Percentiles rank a stretch among this genome's conserved stretches.
phyloP scores from a whole-genome alignment of 2,797 vertebrate genomes.

The Eulemur coronatus region DNA sequence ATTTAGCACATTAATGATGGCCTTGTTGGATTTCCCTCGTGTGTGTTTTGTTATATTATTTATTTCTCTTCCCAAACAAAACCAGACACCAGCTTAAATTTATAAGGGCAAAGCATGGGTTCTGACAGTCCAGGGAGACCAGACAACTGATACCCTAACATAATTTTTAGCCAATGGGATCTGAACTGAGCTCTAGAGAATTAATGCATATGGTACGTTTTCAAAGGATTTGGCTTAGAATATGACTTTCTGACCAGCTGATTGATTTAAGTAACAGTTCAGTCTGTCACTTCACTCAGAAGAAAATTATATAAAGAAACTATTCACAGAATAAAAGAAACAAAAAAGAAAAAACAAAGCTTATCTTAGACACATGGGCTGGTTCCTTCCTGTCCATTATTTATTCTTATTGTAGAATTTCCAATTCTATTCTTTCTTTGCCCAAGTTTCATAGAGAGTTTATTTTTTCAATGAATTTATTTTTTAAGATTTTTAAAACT shows the following conservation, averaged over 20 bases:
- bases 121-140: background rate
- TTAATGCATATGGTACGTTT: background rate
- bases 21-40: conserved; percentile 71
- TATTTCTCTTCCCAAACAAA: conserved; percentile 82
- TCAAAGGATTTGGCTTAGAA: background rate
- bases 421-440: background rate
- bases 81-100: conserved; percentile 72
- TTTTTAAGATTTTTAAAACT: background rate
- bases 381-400: background rate
- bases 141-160: background rate
- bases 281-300: conserved; percentile 22
- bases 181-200: conserved; percentile 55
- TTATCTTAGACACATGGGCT: background rate
- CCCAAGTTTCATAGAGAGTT: background rate
- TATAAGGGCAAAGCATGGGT: conserved; percentile 38
- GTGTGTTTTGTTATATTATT: conserved; percentile 80
- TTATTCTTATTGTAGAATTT: background rate
- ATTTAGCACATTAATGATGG: conserved; percentile 72
- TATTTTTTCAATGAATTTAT: background rate
- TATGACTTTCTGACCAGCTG: background rate
- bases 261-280: conserved; percentile 40
- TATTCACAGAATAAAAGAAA: background rate
- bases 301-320: conserved; percentile 38
- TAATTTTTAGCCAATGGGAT: conserved; percentile 42
- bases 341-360: background rate